Evolutionary conservation across 1,140 invertebrate species (phyloP), one percentile per base, ranked within the genome.

Genomic region (Lerema accius): DNA sequence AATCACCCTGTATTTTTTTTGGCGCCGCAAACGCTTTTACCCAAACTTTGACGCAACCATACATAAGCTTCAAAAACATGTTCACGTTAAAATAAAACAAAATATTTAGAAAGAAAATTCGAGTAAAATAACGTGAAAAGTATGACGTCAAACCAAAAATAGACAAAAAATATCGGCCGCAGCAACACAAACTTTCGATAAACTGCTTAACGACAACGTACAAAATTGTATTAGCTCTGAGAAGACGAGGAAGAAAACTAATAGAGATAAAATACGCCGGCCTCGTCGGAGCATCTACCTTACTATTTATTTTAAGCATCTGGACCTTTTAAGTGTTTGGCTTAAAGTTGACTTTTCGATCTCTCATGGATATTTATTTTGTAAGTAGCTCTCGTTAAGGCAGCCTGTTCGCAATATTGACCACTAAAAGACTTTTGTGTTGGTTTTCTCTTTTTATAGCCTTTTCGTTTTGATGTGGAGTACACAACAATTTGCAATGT

Each of bases 151-250:
- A n/a, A 37, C 35, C 35, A 4, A 37, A 37, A 11, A 11, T 37
- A 37, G 35, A 37, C 35, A 37, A 37, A 37, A 37, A n/a, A 37
- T 37, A 37, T 11, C 35, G 35, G 4, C 35, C 49, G 49, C 63
- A 40, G 35, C 32, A 60, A 58, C 53, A 63, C 45, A 63, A 70
- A 70, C 48, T 70, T 63, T 49, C 48, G n/a, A 70, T 70, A 63
- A 66, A 63, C 64, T 60, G 55, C 60, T 67, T 70, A 67, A 56
- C 56, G 64, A 67, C 59, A 45, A 40, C 55, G 51, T 48, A 42
- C 26, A 17, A 69, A 69, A 69, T 69, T 65, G 53, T 53, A 42
- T 66, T 65, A 63, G 58, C 40, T 56, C 15, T 4, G 7, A 58
- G 55, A 2, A 40, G 45, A 39, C 16, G 42, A 10, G 55, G 55